These are phyloP conservation scores for Archips crataeganus DNA, from an alignment of 2,888 invertebrate species.

Conservation along the genomic window DNA sequence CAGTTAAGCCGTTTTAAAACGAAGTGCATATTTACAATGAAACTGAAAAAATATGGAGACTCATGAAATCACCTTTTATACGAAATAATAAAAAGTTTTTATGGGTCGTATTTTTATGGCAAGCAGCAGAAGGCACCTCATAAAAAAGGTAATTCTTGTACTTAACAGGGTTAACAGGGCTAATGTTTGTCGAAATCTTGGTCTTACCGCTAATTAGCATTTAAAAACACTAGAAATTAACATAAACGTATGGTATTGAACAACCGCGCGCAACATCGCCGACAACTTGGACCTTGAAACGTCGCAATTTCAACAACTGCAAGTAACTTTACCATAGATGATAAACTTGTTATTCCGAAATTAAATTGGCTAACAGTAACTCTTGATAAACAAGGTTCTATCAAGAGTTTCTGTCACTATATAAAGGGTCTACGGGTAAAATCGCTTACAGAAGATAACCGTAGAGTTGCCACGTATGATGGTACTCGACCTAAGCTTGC, in stretches of 20 bases:
- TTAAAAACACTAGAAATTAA: not conserved
- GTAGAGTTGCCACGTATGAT: too few species aligned
- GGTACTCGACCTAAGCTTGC: not conserved
- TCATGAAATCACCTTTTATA: not conserved
- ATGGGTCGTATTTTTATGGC: not conserved
- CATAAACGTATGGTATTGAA: not conserved
- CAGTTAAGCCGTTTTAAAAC: not conserved
- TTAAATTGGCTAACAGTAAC: too few species aligned
- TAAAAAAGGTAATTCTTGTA: not conserved
- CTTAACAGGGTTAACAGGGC: not conserved
- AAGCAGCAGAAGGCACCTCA: not conserved
- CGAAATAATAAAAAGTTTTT: conserved; percentile 2
- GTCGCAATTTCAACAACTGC: too few species aligned
- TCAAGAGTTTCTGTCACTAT: too few species aligned
- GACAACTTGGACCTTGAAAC: too few species aligned
- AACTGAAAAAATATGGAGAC: not conserved
- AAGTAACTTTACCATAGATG: too few species aligned
- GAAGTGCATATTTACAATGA: not conserved
- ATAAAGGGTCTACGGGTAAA: too few species aligned
- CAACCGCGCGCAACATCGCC: not conserved
- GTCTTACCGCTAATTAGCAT: not conserved
- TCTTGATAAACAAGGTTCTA: too few species aligned
- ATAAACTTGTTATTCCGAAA: too few species aligned
- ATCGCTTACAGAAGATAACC: too few species aligned
- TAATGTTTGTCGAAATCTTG: not conserved